Evolutionary conservation across 2,888 invertebrate genomes (phyloP).

Genomic region (Synanthedon vespiformis): DNA sequence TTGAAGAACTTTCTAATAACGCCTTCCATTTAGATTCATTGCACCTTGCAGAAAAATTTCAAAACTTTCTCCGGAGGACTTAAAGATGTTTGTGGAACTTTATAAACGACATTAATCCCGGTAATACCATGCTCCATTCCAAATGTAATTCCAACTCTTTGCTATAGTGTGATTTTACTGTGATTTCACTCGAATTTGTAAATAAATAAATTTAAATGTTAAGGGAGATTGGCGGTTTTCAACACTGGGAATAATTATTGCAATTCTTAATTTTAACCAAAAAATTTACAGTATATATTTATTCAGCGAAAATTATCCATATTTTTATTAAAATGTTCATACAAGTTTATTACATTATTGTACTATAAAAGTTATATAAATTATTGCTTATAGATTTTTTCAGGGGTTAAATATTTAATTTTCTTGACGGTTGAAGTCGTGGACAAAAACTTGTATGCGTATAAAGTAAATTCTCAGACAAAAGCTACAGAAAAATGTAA

Average conservation of each 20-base stretch:
- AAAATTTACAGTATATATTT: conserved; percentile 1
- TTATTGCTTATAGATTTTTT: too few species aligned
- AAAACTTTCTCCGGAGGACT: conserved; percentile 33
- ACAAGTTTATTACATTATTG: too few species aligned
- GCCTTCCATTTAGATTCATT: conserved; percentile 49
- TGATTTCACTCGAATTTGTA: too few species aligned
- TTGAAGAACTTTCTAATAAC: conserved; percentile 56
- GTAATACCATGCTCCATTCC: conserved; percentile 36
- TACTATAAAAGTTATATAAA: too few species aligned
- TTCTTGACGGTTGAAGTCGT: too few species aligned
- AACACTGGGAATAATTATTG: not conserved
- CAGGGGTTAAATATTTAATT: too few species aligned
- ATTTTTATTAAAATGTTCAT: too few species aligned
- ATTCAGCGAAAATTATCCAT: too few species aligned
- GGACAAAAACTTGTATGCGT: too few species aligned
- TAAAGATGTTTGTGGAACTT: conserved; percentile 45
- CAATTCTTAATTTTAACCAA: not conserved
- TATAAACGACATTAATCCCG: conserved; percentile 45
- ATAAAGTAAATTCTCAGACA: too few species aligned
- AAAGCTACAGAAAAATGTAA: too few species aligned
- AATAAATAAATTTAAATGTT: too few species aligned
- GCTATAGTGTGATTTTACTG: conserved; percentile 3
- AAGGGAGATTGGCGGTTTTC: not conserved
- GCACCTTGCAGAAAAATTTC: conserved; percentile 51
- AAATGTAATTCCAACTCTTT: conserved; percentile 24